A percentile compares a stretch with the other conserved stretches of the same genome.
Evolutionary conservation across 2,797 vertebrate species (phyloP).

Genomic region (Xyrichtys novacula): DNA sequence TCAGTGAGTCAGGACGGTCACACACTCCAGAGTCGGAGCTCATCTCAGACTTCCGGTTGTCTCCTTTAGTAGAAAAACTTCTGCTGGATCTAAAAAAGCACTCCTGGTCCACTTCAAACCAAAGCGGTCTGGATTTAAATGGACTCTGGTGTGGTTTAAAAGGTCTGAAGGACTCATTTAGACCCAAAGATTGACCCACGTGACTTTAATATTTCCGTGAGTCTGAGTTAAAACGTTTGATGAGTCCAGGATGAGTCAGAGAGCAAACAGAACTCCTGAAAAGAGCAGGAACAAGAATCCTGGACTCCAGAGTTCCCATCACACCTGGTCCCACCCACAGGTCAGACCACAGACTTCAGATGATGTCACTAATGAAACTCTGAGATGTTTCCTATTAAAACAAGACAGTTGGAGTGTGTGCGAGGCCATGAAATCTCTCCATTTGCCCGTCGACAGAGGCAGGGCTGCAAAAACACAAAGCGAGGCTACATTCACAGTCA

Average conservation of each 20-base stretch:
- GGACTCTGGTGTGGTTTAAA: neutral
- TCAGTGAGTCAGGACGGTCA: neutral
- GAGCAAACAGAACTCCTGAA: neutral
- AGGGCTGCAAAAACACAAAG: neutral
- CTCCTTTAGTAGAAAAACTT: neutral
- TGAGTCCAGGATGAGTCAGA: neutral
- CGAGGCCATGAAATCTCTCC: no score
- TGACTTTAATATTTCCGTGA: neutral
- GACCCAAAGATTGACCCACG: neutral
- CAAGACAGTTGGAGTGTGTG: neutral
- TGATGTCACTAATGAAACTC: constrained; percentile 15
- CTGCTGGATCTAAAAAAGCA: neutral
- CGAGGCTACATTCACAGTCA: neutral
- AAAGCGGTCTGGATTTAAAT: neutral
- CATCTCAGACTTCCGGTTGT: neutral
- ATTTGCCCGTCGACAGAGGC: neutral
- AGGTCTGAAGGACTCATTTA: neutral
- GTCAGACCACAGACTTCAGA: constrained; percentile 21
- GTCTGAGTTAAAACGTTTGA: neutral
- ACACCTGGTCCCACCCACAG: constrained; percentile 29
- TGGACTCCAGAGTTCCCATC: neutral
- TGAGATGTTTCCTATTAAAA: constrained; percentile 1
- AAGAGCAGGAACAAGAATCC: neutral
- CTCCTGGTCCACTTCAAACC: neutral
- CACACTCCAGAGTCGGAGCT: neutral